Conservation (phyloP, 2,113 vertebrate genomes). For the Perognathus longimembris region DNA sequence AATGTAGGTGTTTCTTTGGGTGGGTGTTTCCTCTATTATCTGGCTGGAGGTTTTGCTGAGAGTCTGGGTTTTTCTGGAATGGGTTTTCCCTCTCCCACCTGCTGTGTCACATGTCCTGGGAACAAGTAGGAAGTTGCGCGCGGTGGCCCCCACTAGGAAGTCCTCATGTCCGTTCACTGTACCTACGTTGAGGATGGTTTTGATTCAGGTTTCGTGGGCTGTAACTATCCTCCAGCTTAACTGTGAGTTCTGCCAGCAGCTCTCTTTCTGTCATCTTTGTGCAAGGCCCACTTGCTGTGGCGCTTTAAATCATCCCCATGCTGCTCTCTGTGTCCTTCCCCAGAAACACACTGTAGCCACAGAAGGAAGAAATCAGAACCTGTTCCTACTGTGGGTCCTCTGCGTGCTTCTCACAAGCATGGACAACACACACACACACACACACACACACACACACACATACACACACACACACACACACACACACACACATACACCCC, state of each 20-base stretch:
- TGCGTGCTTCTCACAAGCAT: background rate
- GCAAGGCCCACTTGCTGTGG: background rate
- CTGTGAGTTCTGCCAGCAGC: background rate
- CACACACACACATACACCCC: too few species aligned
- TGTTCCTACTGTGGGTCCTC: background rate
- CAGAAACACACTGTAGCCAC: background rate
- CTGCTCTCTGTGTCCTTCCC: background rate
- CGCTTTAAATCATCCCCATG: background rate
- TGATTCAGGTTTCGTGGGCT: background rate
- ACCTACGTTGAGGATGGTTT: background rate
- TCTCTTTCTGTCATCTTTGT: background rate
- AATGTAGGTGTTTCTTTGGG: constrained; percentile 26
- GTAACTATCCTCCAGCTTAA: background rate
- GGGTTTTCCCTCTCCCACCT: background rate
- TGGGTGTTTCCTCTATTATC: background rate
- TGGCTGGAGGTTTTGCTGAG: background rate
- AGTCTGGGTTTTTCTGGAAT: constrained; percentile 73
- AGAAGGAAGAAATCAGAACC: background rate
- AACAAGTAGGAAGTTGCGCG: background rate
- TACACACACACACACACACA: too few species aligned
- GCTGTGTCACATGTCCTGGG: background rate
- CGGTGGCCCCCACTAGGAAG: background rate
- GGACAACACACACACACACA: background rate
- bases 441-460: too few species aligned
- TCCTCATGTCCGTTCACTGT: background rate